Evolutionary conservation across 2,113 vertebrate genomes (phyloP).

Genomic region (Odocoileus hemionus): DNA sequence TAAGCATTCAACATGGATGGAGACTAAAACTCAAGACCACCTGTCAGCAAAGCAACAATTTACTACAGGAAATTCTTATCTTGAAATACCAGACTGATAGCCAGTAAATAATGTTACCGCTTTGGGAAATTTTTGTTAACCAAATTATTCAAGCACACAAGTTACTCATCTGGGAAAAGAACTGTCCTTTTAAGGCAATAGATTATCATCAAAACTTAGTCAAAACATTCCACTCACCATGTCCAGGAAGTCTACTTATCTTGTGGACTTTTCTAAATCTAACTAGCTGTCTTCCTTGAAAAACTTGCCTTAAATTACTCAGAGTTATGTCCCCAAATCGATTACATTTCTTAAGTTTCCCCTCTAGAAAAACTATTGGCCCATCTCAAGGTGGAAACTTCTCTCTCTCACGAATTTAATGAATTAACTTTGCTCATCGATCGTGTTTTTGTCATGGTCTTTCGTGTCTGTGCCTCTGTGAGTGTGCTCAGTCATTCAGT

Average conservation of each 20-base stretch:
- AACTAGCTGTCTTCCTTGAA: background rate
- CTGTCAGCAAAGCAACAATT: background rate
- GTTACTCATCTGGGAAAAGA: background rate
- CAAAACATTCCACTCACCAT: background rate
- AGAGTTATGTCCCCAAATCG: background rate
- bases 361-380: background rate
- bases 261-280: background rate
- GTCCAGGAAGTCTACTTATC: background rate
- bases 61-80: background rate
- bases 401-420: background rate
- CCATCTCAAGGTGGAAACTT: background rate
- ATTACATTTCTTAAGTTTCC: background rate
- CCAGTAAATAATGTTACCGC: background rate
- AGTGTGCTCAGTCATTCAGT: background rate
- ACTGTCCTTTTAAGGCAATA: background rate
- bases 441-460: background rate
- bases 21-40: background rate
- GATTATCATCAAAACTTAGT: background rate
- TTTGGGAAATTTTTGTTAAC: background rate
- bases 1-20: background rate
- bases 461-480: background rate
- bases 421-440: background rate
- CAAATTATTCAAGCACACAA: background rate
- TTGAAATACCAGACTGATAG: background rate
- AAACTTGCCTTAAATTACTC: background rate